Evolutionary conservation across 2,888 invertebrate genomes (phyloP), one percentile per base, ranked within the genome.

Genomic region (Sarcophaga subvicina): DNA sequence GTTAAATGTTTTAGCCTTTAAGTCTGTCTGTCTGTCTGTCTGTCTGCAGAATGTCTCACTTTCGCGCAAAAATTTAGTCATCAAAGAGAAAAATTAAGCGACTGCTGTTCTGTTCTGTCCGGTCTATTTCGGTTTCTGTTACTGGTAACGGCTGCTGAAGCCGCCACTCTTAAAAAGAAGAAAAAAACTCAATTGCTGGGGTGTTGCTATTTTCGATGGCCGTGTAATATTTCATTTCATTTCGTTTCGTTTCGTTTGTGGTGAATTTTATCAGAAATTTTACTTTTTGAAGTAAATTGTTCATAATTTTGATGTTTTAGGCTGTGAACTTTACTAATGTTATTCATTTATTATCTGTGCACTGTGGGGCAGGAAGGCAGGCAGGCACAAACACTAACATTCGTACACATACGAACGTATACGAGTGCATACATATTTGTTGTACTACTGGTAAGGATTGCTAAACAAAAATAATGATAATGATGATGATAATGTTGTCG

Each of bases 301-400:
- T 54, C 66, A 64, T 76, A 80, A 77, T 80, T 85, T 87, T 81
- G 81, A 84, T 62, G 82, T 82, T 87, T 75, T 37, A 10, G 71
- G 87, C 67, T 84, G 87, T 87, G 87, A 87, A 87, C 87, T 87
- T 84, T 84, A 84, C 87, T 87, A 87, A 87, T 87, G 87, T 87
- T 76, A 71, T 82, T 87, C 87, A 87, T 87, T 87, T 87, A 84
- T 87, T 84, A 37, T 37, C 37, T 8, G 81, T 84, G 67, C 71
- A 83, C 87, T 60, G 73, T 75, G 80, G 73, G 83, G 83, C 83
- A 17, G 49, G 49, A 14, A 37, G 5, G 37, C 37, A 37, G 37
- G 37, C 37, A 37, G 8, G 37, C 37, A 27, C 0, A 0, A 0
- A 4, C 54, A 54, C 54, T 54, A 54, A 54, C 54, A 17, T 54